These are phyloP conservation scores for Perca schrenkii DNA, from an alignment of 2,113 vertebrate species.

Conservation along the genomic window DNA sequence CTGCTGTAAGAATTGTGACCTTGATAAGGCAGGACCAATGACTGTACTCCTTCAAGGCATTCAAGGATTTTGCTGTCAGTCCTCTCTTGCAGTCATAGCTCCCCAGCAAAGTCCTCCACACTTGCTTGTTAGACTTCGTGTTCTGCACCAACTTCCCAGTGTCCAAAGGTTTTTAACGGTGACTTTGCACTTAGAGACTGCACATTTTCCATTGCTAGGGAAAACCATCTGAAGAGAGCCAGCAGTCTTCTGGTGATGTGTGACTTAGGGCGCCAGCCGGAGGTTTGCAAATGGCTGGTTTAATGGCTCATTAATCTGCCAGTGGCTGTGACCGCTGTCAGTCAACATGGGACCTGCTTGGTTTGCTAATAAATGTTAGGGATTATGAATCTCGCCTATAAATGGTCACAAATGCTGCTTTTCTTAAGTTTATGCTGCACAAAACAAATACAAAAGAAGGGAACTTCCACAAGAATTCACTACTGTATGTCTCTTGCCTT, in stretches of 20 bases:
- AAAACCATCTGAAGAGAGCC: background rate
- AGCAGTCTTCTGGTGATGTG: constrained; percentile 20
- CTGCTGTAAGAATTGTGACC: background rate
- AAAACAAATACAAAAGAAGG: background rate
- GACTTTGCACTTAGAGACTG: constrained; percentile 13
- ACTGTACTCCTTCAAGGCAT: background rate
- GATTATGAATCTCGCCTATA: background rate
- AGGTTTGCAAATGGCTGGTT: constrained; percentile 31
- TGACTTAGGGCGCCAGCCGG: background rate
- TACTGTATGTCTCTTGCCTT: background rate
- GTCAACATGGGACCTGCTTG: constrained; percentile 23
- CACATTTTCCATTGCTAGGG: background rate
- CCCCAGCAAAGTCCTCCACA: background rate
- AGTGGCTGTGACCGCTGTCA: constrained; percentile 44
- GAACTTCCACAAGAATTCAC: background rate
- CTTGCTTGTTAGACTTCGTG: background rate
- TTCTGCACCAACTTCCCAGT: constrained; percentile 16
- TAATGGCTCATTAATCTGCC: constrained; percentile 44
- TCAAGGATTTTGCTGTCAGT: background rate
- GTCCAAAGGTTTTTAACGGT: background rate
- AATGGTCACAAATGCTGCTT: background rate
- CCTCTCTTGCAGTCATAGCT: background rate
- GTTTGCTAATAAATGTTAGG: constrained; percentile 36
- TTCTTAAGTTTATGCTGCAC: background rate
- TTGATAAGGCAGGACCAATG: background rate